phyloP scores from a whole-genome alignment of 2,113 vertebrate genomes.

The Oplegnathus fasciatus region DNA sequence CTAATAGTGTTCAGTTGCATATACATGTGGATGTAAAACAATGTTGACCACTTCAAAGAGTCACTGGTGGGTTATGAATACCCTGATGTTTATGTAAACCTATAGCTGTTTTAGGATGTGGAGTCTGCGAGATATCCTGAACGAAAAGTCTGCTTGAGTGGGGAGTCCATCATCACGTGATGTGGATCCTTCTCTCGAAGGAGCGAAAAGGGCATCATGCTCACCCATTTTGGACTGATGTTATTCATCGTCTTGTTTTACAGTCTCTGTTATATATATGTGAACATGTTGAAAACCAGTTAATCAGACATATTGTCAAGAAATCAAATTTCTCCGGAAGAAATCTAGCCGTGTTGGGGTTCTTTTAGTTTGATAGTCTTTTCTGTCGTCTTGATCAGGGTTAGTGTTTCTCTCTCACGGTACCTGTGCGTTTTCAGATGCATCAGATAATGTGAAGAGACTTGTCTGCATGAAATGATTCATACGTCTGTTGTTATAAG shows the following conservation, averaged over 20 bases:
- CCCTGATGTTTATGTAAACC: conserved; percentile 33
- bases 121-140: conserved; percentile 25
- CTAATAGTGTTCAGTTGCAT: conserved; percentile 36
- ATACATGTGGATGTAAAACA: conserved; percentile 34
- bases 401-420: neutral
- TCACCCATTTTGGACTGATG: neutral
- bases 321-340: neutral
- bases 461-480: conserved; percentile 24
- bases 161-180: conserved; percentile 9
- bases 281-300: neutral
- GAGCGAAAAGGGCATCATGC: neutral
- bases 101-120: conserved; percentile 34
- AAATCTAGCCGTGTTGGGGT: neutral
- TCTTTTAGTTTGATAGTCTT: neutral
- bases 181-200: conserved; percentile 1
- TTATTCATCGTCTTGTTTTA: neutral
- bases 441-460: conserved; percentile 42
- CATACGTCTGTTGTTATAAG: conserved; percentile 9
- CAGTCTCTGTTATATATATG: neutral
- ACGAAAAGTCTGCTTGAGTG: neutral
- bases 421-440: conserved; percentile 30
- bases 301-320: neutral
- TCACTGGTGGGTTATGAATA: conserved; percentile 18
- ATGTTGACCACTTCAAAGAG: conserved; percentile 53
- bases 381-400: neutral